Conservation (phyloP, 2,888 invertebrate species). For the Drosophila mayaguana region DNA sequence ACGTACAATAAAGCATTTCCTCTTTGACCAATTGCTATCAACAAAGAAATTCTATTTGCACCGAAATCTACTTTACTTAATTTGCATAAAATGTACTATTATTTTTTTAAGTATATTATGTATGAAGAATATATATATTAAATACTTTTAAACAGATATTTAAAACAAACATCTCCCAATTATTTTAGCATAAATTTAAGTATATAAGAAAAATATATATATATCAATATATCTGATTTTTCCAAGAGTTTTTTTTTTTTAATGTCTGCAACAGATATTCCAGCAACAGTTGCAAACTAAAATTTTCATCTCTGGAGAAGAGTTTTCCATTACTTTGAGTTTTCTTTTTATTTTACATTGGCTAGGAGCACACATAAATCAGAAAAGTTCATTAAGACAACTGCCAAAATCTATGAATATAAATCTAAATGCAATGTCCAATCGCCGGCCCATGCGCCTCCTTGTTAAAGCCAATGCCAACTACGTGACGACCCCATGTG, state of each 20-base stretch:
- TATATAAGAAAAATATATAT: no score
- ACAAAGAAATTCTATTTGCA: no score
- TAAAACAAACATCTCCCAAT: no score
- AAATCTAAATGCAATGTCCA: constrained; percentile 60
- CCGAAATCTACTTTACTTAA: no score
- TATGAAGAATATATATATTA: no score
- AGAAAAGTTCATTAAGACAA: constrained; percentile 80
- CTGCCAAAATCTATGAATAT: constrained; percentile 75
- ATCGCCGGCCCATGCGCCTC: constrained; percentile 6
- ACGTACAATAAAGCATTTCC: background rate
- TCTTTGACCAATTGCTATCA: no score
- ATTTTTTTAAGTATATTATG: no score
- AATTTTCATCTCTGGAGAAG: background rate
- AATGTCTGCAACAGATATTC: background rate
- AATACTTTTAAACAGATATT: no score
- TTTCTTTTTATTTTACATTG: constrained; percentile 6
- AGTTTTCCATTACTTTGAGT: constrained; percentile 3
- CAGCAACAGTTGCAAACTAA: background rate
- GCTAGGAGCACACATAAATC: constrained; percentile 59
- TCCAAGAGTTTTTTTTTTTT: background rate
- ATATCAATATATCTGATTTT: no score
- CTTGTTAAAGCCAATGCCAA: constrained; percentile 20
- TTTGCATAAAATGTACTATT: no score
- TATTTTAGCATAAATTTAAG: no score
- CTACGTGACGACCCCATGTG: constrained; percentile 63